Evolutionary conservation across 2,797 vertebrate genomes (phyloP), one percentile per base, ranked within the genome.

Genomic region (Vultur gryphus): DNA sequence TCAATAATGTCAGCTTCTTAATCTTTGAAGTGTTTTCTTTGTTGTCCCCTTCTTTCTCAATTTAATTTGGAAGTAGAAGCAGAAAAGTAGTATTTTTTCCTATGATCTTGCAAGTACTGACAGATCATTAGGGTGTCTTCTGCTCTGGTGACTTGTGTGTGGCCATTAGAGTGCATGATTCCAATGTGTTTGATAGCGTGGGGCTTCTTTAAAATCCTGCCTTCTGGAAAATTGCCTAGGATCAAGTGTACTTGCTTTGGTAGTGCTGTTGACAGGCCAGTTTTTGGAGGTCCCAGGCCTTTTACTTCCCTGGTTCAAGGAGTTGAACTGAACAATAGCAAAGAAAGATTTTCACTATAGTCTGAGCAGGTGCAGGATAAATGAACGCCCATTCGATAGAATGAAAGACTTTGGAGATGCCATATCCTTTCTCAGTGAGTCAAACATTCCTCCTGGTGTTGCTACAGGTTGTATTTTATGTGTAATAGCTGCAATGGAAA

Each of bases 331-430:
- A 90, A 67, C 57, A 88, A 70, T 39, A 39, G 76, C 61, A 78
- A 49, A 48, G 73, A 70, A 80, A 59, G 81, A 76, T 85, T 93
- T 79, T 67, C 46, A 19, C 29, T 84, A 0, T 7, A 9, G 46
- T 75, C 87, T 86, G 77, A 84, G 94, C 77, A 93, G 92, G 92
- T 96, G 69, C 62, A 76, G 84, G 58, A 5, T 54, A 23, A 75
- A n/a, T 54, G 73, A 69, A 51, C 37, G 82, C 70, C 7, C 13
- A 1, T 80, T 29, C 86, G 85, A 59, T 71, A 72, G 41, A 61
- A 2, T 81, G 70, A 90, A 88, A 90, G 87, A 58, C 65, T 75
- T 71, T 66, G 62, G 72, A 84, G 61, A 37, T 90, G 73, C 75
- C 46, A 6, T 25, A 2, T 57, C 83, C 58, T 79, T 62, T 58